These are phyloP conservation scores for Zele albiditarsus DNA, from an alignment of 2,888 invertebrate species.

Conservation along the genomic window DNA sequence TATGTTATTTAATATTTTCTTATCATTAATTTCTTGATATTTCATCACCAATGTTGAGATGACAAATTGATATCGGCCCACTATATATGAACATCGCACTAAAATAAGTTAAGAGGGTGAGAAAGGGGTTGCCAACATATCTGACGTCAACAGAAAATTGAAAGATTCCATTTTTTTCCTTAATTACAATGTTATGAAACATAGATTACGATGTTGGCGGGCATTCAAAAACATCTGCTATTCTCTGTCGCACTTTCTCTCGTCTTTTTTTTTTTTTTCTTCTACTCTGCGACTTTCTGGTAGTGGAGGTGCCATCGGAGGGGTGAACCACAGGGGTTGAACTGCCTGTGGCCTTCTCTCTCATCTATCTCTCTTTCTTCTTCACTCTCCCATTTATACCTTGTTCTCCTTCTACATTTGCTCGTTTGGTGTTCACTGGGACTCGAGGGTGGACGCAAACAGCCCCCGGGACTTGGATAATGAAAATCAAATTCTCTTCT, in stretches of 20 bases:
- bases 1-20: not conserved
- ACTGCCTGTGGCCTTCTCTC: slow-evolving; percentile 43
- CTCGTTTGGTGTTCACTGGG: slow-evolving; percentile 46
- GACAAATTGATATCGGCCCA: slow-evolving; percentile 45
- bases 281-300: slow-evolving; percentile 18
- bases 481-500: slow-evolving; percentile 62
- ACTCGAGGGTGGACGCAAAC: slow-evolving; percentile 60
- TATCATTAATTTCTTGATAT: not conserved
- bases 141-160: slow-evolving; percentile 18
- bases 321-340: slow-evolving; percentile 66
- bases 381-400: slow-evolving; percentile 44
- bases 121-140: slow-evolving; percentile 14
- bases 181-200: slow-evolving; percentile 72
- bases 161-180: slow-evolving; percentile 62
- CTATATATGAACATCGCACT: not conserved
- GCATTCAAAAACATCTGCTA: slow-evolving; percentile 72
- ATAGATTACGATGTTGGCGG: slow-evolving; percentile 72
- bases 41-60: slow-evolving; percentile 37
- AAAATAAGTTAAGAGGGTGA: not conserved
- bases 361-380: not conserved
- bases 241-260: slow-evolving; percentile 58
- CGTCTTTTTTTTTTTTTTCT: slow-evolving; percentile 43
- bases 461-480: slow-evolving; percentile 61
- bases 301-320: slow-evolving; percentile 55
- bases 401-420: slow-evolving; percentile 37